Evolutionary conservation across 2,888 invertebrate species (phyloP).

Genomic region (Marronus borbonicus): DNA sequence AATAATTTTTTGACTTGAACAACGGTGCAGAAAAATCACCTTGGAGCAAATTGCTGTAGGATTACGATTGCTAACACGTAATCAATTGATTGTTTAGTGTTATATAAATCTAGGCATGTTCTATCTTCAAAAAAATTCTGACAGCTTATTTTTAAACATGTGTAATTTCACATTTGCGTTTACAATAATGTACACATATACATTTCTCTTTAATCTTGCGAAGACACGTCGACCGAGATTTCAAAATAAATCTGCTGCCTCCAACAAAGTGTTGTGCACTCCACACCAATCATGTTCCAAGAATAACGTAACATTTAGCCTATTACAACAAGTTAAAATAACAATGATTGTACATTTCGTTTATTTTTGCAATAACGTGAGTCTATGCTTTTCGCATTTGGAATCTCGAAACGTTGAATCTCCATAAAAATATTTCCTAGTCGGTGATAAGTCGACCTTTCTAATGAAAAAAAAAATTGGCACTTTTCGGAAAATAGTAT

Average conservation of each 20-base stretch:
- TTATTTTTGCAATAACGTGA: conserved; percentile 22
- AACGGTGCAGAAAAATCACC: too few relatives aligned
- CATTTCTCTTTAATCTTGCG: too few relatives aligned
- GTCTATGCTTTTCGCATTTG: background rate
- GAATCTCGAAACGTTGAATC: conserved; percentile 2
- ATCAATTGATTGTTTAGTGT: too few relatives aligned
- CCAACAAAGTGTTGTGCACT: conserved; percentile 22
- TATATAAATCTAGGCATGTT: too few relatives aligned
- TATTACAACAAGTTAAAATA: conserved; percentile 21
- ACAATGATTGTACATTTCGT: conserved; percentile 26
- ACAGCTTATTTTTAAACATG: too few relatives aligned
- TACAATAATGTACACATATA: too few relatives aligned
- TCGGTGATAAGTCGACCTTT: background rate
- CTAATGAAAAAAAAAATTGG: conserved; percentile 16
- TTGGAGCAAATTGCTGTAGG: too few relatives aligned
- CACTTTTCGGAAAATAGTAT: conserved; percentile 7
- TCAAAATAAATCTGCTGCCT: background rate
- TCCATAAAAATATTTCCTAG: conserved; percentile 7
- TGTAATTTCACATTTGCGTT: too few relatives aligned
- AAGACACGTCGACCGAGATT: too few relatives aligned
- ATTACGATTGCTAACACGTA: too few relatives aligned
- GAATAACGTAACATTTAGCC: conserved; percentile 15
- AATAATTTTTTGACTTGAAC: too few relatives aligned
- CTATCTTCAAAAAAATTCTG: too few relatives aligned
- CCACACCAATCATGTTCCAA: conserved; percentile 38